Evolutionary conservation across 2,113 vertebrate species (phyloP).

Genomic region (Psittacula cyanocephala): DNA sequence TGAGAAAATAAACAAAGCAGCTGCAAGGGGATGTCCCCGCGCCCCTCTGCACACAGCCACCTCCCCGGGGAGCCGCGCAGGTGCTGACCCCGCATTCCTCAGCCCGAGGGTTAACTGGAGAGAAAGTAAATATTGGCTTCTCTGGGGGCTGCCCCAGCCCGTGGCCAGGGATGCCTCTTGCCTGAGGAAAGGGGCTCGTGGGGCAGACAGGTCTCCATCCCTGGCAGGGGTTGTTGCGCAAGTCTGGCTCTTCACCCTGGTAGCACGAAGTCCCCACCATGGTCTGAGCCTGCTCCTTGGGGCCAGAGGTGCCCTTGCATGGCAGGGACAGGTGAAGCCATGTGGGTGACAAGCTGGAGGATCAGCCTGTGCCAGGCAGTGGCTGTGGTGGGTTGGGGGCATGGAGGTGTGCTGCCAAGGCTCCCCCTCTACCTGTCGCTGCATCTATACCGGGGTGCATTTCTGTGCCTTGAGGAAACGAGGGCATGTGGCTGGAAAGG

Average conservation of each 20-base stretch:
- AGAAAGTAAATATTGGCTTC: slow-evolving; percentile 62
- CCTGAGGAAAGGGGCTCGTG: accelerated
- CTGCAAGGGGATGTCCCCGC: neutral
- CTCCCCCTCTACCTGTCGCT: neutral
- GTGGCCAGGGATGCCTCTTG: neutral
- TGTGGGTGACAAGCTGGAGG: neutral
- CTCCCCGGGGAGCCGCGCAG: neutral
- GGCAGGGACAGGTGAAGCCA: accelerated
- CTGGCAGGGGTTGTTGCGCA: neutral
- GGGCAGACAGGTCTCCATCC: neutral
- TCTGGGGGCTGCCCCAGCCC: neutral
- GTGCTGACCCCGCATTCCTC: slow-evolving; percentile 64
- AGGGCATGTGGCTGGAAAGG: neutral
- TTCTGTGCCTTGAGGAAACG: neutral
- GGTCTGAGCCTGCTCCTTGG: neutral
- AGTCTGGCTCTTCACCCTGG: accelerated
- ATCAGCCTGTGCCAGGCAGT: neutral
- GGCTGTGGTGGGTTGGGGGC: neutral
- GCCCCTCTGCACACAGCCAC: neutral
- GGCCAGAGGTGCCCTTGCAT: neutral
- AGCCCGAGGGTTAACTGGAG: slow-evolving; percentile 40
- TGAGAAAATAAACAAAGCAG: slow-evolving; percentile 15
- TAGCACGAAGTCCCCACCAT: accelerated
- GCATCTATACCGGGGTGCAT: accelerated
- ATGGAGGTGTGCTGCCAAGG: neutral